Evolutionary conservation across 2,797 vertebrate species (phyloP).

Genomic region (Eutrigla gurnardus): DNA sequence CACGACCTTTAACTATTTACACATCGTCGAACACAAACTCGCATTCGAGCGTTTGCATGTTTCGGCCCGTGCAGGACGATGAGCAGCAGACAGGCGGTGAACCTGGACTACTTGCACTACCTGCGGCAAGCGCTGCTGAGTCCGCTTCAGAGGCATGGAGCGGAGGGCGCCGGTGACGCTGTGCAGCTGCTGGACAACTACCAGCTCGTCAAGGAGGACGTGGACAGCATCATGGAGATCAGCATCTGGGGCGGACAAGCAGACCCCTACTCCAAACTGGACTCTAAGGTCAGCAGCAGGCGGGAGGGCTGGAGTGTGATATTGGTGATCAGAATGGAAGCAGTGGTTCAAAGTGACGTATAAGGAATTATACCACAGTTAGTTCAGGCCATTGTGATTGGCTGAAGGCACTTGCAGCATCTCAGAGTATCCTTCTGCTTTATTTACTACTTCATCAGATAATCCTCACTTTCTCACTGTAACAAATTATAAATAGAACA

Average conservation of each 20-base stretch:
- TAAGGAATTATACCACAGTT: not conserved
- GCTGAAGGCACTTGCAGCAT: not conserved
- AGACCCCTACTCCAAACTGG: slow-evolving; percentile 92
- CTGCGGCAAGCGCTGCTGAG: slow-evolving; percentile 87
- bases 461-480: too few relatives aligned
- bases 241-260: slow-evolving; percentile 90
- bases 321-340: not conserved
- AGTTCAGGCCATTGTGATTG: not conserved
- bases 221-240: slow-evolving; percentile 97
- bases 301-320: not conserved
- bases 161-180: slow-evolving; percentile 87
- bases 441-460: too few relatives aligned
- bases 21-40: not conserved
- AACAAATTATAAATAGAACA: too few relatives aligned
- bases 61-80: slow-evolving; percentile 80
- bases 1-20: not conserved
- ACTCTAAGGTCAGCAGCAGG: slow-evolving; percentile 89
- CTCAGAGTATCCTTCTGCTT: not conserved
- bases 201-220: slow-evolving; percentile 93
- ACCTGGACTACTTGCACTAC: slow-evolving; percentile 91
- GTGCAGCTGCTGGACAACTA: slow-evolving; percentile 93
- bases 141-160: slow-evolving; percentile 85
- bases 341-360: not conserved
- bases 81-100: slow-evolving; percentile 89
- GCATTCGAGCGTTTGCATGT: fast-evolving